phyloP scores from a whole-genome alignment of 2,888 invertebrate species.

The Temnothorax rugatulus region DNA sequence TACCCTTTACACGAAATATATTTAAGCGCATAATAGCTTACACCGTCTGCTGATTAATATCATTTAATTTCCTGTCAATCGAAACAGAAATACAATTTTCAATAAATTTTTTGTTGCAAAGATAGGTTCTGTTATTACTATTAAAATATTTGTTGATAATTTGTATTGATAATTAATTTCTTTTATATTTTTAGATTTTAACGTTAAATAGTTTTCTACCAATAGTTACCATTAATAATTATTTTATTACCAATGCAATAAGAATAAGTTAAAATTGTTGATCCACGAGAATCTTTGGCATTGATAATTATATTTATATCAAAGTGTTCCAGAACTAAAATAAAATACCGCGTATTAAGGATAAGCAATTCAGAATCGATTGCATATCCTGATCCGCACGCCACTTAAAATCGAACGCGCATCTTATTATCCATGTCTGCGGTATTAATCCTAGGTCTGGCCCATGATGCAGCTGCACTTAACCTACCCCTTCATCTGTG shows the following conservation, averaged over 20 bases:
- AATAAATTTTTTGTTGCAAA: background rate
- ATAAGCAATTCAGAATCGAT: conserved; percentile 61
- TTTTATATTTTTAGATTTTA: background rate
- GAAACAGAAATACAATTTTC: conserved; percentile 42
- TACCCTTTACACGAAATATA: conserved; percentile 38
- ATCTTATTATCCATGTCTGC: conserved; percentile 77
- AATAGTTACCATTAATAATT: background rate
- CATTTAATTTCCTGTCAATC: conserved; percentile 34
- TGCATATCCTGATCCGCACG: conserved; percentile 61
- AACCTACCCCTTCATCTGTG: conserved; percentile 82
- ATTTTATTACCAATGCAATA: background rate
- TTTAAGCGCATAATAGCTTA: conserved; percentile 20
- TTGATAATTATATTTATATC: conserved; percentile 11
- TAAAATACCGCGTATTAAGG: conserved; percentile 31
- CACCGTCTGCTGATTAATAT: conserved; percentile 24
- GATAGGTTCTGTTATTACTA: background rate
- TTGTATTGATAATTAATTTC: background rate
- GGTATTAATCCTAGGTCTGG: conserved; percentile 76
- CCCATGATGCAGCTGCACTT: conserved; percentile 78
- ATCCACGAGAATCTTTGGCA: background rate
- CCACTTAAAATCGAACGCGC: conserved; percentile 76
- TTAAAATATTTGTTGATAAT: conserved; percentile 1
- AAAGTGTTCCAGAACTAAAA: background rate
- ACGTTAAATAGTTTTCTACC: conserved; percentile 2
- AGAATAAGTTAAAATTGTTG: background rate